Percentiles rank a stretch among this genome's conserved stretches.
Conservation (phyloP, 2,797 vertebrate genomes). For the Girardinus metallicus region DNA sequence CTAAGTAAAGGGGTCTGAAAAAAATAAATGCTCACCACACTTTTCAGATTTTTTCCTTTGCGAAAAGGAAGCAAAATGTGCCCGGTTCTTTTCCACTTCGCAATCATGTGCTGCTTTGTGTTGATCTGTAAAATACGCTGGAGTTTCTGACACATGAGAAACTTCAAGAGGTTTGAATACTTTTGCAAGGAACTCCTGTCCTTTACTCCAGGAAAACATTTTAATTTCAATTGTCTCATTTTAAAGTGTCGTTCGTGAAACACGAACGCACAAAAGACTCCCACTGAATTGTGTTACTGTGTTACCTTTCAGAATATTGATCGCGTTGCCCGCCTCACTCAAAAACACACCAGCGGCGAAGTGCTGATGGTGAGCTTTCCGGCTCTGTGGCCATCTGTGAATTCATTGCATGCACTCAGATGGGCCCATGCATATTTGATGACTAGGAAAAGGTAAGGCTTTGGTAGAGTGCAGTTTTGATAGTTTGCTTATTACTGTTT, state of each 20-base stretch:
- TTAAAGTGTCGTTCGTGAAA: background rate
- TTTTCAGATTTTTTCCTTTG: background rate
- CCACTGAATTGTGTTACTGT: background rate
- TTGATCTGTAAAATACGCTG: background rate
- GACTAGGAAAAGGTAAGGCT: slow-evolving; percentile 61
- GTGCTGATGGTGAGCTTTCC: slow-evolving; percentile 68
- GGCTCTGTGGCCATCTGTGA: slow-evolving; percentile 56
- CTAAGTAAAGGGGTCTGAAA: background rate
- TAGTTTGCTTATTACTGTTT: slow-evolving; percentile 12
- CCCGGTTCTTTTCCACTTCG: background rate
- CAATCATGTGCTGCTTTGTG: background rate
- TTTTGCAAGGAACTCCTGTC: background rate
- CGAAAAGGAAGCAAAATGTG: background rate
- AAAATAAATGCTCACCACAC: background rate
- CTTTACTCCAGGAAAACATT: background rate
- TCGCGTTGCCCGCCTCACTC: slow-evolving; percentile 51
- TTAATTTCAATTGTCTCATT: background rate
- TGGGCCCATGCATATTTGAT: slow-evolving; percentile 76
- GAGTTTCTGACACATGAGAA: background rate
- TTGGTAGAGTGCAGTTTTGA: slow-evolving; percentile 25
- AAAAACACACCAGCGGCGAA: slow-evolving; percentile 26
- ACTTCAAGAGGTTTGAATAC: background rate
- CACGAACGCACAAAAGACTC: background rate
- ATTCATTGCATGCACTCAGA: slow-evolving; percentile 68
- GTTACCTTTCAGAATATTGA: slow-evolving; percentile 54